Percentiles rank a stretch among this genome's conserved stretches.
phyloP scores from a whole-genome alignment of 2,797 vertebrate genomes.

The Sternotherus odoratus region DNA sequence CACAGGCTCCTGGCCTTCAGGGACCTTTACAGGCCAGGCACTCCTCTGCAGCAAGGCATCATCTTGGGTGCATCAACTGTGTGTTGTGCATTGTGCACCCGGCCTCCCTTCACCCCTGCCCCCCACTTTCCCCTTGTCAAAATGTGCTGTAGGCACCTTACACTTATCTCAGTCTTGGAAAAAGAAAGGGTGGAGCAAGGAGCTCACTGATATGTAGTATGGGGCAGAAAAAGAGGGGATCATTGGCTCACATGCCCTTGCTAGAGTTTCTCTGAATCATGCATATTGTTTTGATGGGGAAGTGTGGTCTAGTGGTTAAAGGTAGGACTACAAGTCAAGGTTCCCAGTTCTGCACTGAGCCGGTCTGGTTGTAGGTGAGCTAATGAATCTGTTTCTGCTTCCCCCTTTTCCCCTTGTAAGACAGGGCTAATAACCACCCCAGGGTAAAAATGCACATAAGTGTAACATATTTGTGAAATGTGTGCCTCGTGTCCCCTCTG shows the following conservation, averaged over 20 bases:
- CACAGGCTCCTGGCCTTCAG: not conserved
- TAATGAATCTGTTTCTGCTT: not conserved
- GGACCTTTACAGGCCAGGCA: not conserved
- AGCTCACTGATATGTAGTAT: not conserved
- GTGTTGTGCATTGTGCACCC: not conserved
- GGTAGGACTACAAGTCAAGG: not conserved
- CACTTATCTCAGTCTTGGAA: not conserved
- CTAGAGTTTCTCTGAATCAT: not conserved
- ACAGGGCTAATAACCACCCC: not conserved
- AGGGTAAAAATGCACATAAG: accelerated
- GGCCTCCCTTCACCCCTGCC: not conserved
- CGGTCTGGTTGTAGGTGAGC: not conserved
- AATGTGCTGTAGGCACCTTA: not conserved
- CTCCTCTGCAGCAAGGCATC: slow-evolving; percentile 32
- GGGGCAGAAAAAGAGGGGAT: not conserved
- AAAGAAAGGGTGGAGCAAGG: accelerated
- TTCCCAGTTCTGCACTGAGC: not conserved
- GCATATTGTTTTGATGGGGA: not conserved
- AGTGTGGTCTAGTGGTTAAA: not conserved
- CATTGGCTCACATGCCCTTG: accelerated
- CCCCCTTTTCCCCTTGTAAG: not conserved
- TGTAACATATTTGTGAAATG: accelerated
- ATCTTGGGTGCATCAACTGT: not conserved
- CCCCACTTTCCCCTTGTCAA: not conserved
- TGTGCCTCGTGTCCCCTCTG: not conserved